Conservation (phyloP, 2,113 vertebrate species). For the Alouatta palliata region DNA sequence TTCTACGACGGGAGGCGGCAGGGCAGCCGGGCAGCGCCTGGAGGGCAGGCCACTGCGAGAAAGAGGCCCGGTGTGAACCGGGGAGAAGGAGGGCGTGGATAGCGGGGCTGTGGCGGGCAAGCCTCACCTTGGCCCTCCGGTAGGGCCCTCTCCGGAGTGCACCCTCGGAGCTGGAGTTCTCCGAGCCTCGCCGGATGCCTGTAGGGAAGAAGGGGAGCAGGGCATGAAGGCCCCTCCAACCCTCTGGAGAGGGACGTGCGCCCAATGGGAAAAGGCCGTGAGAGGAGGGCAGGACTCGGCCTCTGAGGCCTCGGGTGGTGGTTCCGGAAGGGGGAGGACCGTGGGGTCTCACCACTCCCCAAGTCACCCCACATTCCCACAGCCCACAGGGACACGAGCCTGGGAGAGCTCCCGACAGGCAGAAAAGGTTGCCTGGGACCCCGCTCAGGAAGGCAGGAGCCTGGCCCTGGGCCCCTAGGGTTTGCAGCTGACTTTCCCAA, state of each 20-base stretch:
- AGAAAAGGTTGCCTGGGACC: neutral
- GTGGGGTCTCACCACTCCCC: too few relatives aligned
- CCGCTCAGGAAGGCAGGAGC: fast-evolving
- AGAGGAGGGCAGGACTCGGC: neutral
- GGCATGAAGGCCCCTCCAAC: too few relatives aligned
- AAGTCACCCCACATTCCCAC: neutral
- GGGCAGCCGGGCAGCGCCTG: neutral
- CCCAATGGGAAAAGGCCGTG: neutral
- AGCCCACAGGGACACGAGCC: neutral
- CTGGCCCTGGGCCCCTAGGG: fast-evolving
- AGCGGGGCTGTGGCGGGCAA: neutral
- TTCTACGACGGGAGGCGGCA: fast-evolving
- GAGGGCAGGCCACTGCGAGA: neutral
- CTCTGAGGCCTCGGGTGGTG: too few relatives aligned
- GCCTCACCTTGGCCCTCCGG: constrained; percentile 88
- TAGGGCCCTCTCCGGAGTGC: constrained; percentile 81
- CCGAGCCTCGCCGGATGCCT: constrained; percentile 85
- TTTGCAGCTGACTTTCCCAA: fast-evolving
- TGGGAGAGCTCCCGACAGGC: neutral
- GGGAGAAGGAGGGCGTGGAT: neutral
- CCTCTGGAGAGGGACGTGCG: neutral
- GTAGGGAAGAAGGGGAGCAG: neutral
- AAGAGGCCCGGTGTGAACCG: neutral
- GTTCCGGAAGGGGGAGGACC: too few relatives aligned
- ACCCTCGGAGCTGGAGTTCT: constrained; percentile 80